Evolutionary conservation across 2,113 vertebrate genomes (phyloP).

Genomic region (rat (Rattus norvegicus)): GRCr8 NC_086019.1:93919501-93920000

Average conservation of each 20-base stretch:
- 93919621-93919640: too few relatives aligned
- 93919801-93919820: not conserved
- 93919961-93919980: too few relatives aligned
- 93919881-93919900: not conserved
- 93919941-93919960: too few relatives aligned
- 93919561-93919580: too few relatives aligned
- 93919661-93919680: too few relatives aligned
- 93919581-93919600: too few relatives aligned
- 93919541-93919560: too few relatives aligned
- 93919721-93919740: not conserved
- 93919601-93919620: too few relatives aligned
- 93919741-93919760: not conserved
- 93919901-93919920: too few relatives aligned
- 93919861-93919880: not conserved
- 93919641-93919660: too few relatives aligned
- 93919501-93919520: not conserved
- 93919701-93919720: not conserved
- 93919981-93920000: too few relatives aligned
- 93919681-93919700: too few relatives aligned
- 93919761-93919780: not conserved
- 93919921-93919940: not conserved
- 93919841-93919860: not conserved
- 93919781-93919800: not conserved
- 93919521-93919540: not conserved
- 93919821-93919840: not conserved